Evolutionary conservation across 2,888 invertebrate genomes (phyloP).

Genomic region (Ramazzottius varieornatus): DNA sequence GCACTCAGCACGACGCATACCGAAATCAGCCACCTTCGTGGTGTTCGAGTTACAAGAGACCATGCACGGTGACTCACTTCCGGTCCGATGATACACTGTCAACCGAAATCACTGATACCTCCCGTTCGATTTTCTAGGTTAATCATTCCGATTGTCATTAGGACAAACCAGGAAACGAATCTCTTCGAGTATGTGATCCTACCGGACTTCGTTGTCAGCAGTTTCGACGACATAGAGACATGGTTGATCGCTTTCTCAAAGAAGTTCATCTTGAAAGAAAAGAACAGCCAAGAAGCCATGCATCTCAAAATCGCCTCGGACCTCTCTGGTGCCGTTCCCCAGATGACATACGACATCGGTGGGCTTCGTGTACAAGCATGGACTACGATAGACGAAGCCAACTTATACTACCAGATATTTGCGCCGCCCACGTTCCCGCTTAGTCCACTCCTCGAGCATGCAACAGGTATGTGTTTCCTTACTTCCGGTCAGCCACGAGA

Average conservation of each 20-base stretch:
- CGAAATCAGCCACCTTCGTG: too few species aligned
- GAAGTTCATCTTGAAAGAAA: background rate
- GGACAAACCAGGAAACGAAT: too few species aligned
- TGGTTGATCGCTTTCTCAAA: background rate
- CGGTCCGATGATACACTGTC: too few species aligned
- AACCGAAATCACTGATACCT: too few species aligned
- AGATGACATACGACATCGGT: background rate
- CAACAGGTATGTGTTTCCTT: background rate
- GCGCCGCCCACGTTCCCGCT: background rate
- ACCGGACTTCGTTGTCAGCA: background rate
- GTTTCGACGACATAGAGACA: background rate
- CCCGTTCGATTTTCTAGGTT: background rate
- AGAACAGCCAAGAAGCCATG: background rate
- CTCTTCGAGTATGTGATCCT: background rate
- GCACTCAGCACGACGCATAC: too few species aligned
- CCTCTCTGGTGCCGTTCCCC: background rate
- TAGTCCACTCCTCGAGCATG: too few species aligned
- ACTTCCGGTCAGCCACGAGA: background rate
- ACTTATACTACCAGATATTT: background rate
- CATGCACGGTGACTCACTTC: too few species aligned
- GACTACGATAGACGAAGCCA: background rate
- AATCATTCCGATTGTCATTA: background rate
- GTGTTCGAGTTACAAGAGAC: too few species aligned
- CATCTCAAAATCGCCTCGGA: background rate
- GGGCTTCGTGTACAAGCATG: background rate